These are phyloP conservation scores for Triplophysa bombifrons DNA, from an alignment of 2,797 vertebrate species.

Conservation along the genomic window DNA sequence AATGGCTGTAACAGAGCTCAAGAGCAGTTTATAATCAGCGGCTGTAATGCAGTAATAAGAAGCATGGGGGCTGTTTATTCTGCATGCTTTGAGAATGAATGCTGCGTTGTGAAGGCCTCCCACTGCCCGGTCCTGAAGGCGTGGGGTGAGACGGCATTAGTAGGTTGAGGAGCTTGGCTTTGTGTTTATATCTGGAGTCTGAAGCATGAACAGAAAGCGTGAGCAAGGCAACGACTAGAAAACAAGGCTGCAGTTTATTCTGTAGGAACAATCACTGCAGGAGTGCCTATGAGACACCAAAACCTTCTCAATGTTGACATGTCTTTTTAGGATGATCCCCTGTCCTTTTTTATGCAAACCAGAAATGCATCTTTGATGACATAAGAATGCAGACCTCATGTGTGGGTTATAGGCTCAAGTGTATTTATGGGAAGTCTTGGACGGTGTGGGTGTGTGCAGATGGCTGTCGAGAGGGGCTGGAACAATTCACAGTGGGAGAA, in stretches of 20 bases:
- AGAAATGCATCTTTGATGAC: background rate
- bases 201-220: background rate
- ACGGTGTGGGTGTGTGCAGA: conserved; percentile 71
- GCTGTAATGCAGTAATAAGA: conserved; percentile 31
- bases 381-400: conserved; percentile 17
- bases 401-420: conserved; percentile 35
- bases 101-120: conserved; percentile 45
- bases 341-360: background rate
- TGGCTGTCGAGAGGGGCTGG: conserved; percentile 73
- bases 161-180: conserved; percentile 6
- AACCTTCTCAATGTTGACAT: no score
- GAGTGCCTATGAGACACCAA: no score
- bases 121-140: conserved; percentile 28
- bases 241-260: background rate
- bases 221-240: background rate
- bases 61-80: conserved; percentile 33
- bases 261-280: background rate
- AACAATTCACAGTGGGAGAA: conserved; percentile 74
- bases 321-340: background rate
- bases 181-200: conserved; percentile 17
- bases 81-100: conserved; percentile 43
- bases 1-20: conserved; percentile 38
- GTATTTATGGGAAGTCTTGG: conserved; percentile 52
- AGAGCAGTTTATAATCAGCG: conserved; percentile 33
- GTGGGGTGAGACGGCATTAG: conserved; percentile 33